Base-by-base conservation (phyloP, 2,797 vertebrate species). In the Manis pentadactyla region DNA sequence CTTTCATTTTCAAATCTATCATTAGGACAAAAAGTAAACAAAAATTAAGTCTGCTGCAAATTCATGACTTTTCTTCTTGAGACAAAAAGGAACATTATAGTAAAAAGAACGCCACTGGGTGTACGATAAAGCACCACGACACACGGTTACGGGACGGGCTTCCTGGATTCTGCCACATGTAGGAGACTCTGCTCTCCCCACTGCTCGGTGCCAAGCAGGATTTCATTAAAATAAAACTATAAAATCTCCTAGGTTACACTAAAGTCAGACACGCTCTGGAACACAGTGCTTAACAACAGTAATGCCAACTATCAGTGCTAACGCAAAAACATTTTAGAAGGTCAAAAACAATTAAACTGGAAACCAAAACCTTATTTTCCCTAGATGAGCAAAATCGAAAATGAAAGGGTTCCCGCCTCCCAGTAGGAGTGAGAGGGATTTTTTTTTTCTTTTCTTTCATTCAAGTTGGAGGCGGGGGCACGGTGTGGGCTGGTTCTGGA, bases 221-320 rank as follows among this genome's bases (percentile, higher is more conserved):
- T 95, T 98, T 98, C 98, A 98, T 98, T 98, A 98, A 98, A 99
- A 99, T 98, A 98, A 99, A 99, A 99, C 98, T 98, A 99, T 98
- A 99, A 99, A 99, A 98, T 99, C 98, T 99, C 98, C 98, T 98
- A 99, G 98, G 98, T 99, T 98, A 99, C 98, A 98, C 98, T 98
- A 98, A 98, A 96, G 97, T 98, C 98, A 98, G 98, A 98, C 98
- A 82, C 97, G 97, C 98, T 98, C 98, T 98, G 98, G 96, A 96
- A 98, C 98, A 99, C 98, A 99, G 99, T 98, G 99, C 97, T 99
- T 98, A 98, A 99, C 98, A 98, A 98, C 98, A 99, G 98, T 98
- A 98, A 99, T 98, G 98, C 97, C 98, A 99, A 97, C 98, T 98
- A 98, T 98, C 97, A 98, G 98, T 99, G 99, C 99, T 99, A 98